These are phyloP conservation scores for Amphilophus citrinellus DNA, from an alignment of 2,113 vertebrate genomes.

Conservation along the genomic window DNA sequence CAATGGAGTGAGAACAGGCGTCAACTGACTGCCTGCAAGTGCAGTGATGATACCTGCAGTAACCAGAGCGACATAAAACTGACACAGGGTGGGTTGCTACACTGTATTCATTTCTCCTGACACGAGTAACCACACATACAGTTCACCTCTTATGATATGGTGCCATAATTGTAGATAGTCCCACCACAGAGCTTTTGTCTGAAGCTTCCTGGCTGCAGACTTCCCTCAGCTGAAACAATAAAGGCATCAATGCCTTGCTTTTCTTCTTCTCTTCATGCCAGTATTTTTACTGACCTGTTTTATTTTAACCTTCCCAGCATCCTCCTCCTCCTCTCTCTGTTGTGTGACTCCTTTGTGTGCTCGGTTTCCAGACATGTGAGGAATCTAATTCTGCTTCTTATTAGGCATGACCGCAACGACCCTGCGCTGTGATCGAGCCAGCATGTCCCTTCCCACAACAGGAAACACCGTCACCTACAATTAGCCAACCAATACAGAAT, in stretches of 20 bases:
- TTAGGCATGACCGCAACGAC: conserved; percentile 68
- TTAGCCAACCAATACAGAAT: conserved; percentile 71
- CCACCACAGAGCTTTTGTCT: conserved; percentile 66
- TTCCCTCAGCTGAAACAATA: conserved; percentile 77
- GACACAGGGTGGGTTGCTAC: conserved; percentile 50
- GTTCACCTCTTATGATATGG: conserved; percentile 48
- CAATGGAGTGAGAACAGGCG: conserved; percentile 48
- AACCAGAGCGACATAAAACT: conserved; percentile 58
- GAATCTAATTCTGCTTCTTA: conserved; percentile 78
- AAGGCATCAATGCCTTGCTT: conserved; percentile 60
- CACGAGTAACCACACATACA: conserved; percentile 53
- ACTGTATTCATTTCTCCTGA: conserved; percentile 56
- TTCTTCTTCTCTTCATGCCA: conserved; percentile 58
- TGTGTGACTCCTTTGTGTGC: conserved; percentile 56
- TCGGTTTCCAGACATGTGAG: conserved; percentile 57
- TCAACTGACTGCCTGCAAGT: conserved; percentile 44
- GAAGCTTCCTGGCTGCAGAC: conserved; percentile 46
- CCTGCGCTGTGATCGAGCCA: conserved; percentile 53
- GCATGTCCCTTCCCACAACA: conserved; percentile 66
- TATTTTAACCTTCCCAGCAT: conserved; percentile 35
- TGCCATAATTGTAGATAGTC: conserved; percentile 64
- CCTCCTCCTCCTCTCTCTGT: conserved; percentile 15
- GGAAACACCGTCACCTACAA: conserved; percentile 71
- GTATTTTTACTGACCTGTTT: conserved; percentile 58
- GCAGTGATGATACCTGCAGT: conserved; percentile 63